phyloP scores from a whole-genome alignment of 2,113 vertebrate species.

The Muscicapa adusta region DNA sequence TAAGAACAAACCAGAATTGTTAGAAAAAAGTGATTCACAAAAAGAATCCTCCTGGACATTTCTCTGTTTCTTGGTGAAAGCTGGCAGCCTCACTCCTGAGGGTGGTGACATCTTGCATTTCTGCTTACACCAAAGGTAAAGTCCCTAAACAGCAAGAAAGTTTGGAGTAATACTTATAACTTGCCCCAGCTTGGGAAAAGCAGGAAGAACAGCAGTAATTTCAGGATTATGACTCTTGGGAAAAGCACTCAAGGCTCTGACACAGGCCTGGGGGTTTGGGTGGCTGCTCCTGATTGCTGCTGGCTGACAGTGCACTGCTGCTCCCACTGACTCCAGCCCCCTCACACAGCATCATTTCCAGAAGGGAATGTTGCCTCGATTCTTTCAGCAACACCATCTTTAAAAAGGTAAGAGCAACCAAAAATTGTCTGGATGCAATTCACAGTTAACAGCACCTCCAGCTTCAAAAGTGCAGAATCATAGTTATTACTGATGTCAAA shows the following conservation, averaged over 20 bases:
- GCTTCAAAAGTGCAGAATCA: neutral
- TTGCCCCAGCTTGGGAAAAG: neutral
- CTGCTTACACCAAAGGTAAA: neutral
- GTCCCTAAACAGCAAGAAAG: neutral
- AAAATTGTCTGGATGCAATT: neutral
- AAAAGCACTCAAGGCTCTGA: neutral
- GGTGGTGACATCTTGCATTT: neutral
- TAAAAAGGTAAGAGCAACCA: neutral
- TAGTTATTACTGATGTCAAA: neutral
- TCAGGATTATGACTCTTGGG: neutral
- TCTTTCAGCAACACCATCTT: neutral
- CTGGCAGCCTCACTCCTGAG: neutral
- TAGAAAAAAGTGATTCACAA: neutral
- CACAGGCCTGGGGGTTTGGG: neutral
- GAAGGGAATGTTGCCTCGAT: neutral
- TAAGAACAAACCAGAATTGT: neutral
- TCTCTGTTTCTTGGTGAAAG: neutral
- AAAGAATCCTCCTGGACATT: neutral
- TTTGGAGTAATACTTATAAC: neutral
- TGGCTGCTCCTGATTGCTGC: neutral
- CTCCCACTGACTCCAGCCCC: neutral
- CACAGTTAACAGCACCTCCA: neutral
- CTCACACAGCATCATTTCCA: neutral
- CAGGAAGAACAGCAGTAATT: neutral
- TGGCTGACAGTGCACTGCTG: neutral